phyloP scores from a whole-genome alignment of 2,888 invertebrate genomes.

The Dendrolimus houi region DNA sequence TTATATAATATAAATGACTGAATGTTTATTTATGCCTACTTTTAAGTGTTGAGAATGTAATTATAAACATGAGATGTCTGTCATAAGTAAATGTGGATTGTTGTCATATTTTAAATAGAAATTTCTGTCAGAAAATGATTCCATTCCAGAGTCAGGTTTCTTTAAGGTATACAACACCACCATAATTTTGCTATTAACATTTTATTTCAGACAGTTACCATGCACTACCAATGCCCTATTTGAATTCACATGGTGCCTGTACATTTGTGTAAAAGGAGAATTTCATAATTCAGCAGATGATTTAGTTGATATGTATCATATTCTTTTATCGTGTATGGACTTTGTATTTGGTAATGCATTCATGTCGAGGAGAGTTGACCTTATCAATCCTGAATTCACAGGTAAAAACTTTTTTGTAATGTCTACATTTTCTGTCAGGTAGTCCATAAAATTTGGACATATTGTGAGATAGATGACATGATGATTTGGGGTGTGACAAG shows the following conservation, averaged over 20 bases:
- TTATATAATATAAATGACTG: no score
- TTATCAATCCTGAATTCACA: slow-evolving; percentile 89
- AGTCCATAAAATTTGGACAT: no score
- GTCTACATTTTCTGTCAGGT: no score
- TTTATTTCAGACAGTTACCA: slow-evolving; percentile 77
- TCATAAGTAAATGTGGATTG: not conserved
- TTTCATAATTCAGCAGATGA: slow-evolving; percentile 92
- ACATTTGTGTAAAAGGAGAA: slow-evolving; percentile 91
- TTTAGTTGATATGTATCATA: slow-evolving; percentile 94
- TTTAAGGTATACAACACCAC: no score
- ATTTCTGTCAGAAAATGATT: no score
- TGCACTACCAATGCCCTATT: slow-evolving; percentile 90
- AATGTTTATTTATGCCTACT: not conserved
- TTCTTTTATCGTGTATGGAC: slow-evolving; percentile 93
- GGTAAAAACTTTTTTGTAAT: slow-evolving; percentile 59
- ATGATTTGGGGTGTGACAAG: no score
- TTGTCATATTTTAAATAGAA: not conserved
- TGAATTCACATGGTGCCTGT: slow-evolving; percentile 96
- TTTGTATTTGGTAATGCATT: slow-evolving; percentile 92
- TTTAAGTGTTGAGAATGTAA: no score
- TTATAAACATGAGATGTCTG: not conserved
- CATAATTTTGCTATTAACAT: not conserved
- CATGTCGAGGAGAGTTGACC: slow-evolving; percentile 85
- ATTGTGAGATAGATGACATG: no score
- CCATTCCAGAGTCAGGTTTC: no score